phyloP scores from a whole-genome alignment of 2,888 invertebrate species.

The Caenorhabditis virilis region DNA sequence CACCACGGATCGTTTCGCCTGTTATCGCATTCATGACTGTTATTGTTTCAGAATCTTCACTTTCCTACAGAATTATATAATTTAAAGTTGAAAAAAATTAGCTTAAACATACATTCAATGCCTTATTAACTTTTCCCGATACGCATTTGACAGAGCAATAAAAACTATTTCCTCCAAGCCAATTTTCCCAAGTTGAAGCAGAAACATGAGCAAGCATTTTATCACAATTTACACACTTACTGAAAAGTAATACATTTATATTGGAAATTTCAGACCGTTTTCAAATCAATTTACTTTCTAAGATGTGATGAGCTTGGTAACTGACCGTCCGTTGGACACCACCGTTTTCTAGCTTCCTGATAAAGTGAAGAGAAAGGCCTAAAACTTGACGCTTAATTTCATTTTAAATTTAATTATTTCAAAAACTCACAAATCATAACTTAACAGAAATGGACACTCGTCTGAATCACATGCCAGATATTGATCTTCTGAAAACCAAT shows the following conservation, averaged over 20 bases:
- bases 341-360: constrained; percentile 24
- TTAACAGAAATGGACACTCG: constrained; percentile 28
- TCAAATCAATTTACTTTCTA: constrained; percentile 7
- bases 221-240: constrained; percentile 30
- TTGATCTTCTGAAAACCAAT: constrained; percentile 15
- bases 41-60: constrained; percentile 17
- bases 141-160: constrained; percentile 35
- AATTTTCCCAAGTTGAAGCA: constrained; percentile 9
- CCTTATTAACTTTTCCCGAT: constrained; percentile 13
- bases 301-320: constrained; percentile 15
- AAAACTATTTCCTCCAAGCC: constrained; percentile 16
- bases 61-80: too few species aligned
- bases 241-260: constrained; percentile 7
- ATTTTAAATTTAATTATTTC: neutral
- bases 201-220: constrained; percentile 6
- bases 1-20: constrained; percentile 14
- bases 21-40: constrained; percentile 25
- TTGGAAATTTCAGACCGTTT: neutral
- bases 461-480: constrained; percentile 29
- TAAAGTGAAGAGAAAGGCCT: constrained; percentile 31
- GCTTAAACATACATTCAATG: too few species aligned
- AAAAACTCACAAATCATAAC: constrained; percentile 15
- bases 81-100: too few species aligned
- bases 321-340: constrained; percentile 18
- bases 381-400: constrained; percentile 2